Percentiles rank a stretch among this genome's conserved stretches.
These are phyloP conservation scores for Saxicola maurus DNA, from an alignment of 2,797 vertebrate species.

Conservation along the genomic window DNA sequence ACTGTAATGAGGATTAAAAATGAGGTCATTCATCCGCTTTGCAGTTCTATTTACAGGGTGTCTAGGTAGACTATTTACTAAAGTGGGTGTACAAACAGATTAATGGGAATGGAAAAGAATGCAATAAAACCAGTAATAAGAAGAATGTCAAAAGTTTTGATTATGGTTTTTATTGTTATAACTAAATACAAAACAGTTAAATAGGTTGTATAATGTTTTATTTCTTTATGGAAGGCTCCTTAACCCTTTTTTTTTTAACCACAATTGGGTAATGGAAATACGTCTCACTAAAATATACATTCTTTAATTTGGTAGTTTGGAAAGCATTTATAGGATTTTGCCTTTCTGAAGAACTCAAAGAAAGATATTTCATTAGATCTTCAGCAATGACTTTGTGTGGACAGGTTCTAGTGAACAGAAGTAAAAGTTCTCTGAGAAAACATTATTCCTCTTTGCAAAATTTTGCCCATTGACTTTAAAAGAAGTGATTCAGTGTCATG, in stretches of 20 bases:
- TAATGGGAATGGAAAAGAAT: neutral
- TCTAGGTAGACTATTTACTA: neutral
- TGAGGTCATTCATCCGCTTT: conserved; percentile 19
- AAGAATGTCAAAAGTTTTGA: neutral
- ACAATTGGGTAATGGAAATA: neutral
- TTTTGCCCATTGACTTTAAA: neutral
- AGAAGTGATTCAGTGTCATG: neutral
- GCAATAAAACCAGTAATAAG: neutral
- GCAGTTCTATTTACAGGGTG: neutral
- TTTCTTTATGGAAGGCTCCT: neutral
- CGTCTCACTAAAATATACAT: rapidly evolving
- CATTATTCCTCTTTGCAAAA: neutral
- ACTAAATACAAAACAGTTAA: neutral
- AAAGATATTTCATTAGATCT: neutral
- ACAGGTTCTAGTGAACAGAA: neutral
- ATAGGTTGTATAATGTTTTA: neutral
- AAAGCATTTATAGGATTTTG: neutral
- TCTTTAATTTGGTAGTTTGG: neutral
- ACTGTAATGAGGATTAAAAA: conserved; percentile 40
- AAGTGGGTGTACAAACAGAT: neutral
- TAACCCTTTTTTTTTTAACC: neutral
- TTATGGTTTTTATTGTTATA: neutral
- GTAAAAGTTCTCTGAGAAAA: neutral
- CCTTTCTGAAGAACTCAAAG: neutral
- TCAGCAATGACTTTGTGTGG: neutral